Percentiles rank a stretch among this genome's conserved stretches.
phyloP scores from a whole-genome alignment of 2,888 invertebrate species.

The Teinopalpus imperialis region DNA sequence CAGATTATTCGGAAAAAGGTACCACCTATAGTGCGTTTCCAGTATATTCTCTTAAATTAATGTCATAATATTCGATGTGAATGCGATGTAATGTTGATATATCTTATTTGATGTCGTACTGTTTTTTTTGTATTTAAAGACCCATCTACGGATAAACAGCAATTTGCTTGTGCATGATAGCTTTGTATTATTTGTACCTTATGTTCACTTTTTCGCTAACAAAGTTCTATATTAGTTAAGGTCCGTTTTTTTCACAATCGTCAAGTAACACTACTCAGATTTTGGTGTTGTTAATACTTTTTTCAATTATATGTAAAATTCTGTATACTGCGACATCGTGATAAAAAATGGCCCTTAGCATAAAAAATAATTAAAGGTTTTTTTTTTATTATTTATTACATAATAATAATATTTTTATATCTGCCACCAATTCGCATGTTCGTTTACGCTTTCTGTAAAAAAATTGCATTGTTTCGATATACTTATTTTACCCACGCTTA shows the following conservation, averaged over 20 bases:
- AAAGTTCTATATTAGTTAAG: constrained; percentile 4
- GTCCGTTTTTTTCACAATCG: too few relatives aligned
- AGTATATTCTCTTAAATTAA: constrained; percentile 34
- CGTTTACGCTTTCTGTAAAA: constrained; percentile 14
- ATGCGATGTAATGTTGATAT: constrained; percentile 25
- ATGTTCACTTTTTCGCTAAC: constrained; percentile 12
- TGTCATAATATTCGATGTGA: constrained; percentile 25
- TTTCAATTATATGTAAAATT: too few relatives aligned
- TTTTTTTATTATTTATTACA: background rate
- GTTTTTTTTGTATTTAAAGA: constrained; percentile 44
- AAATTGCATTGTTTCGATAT: constrained; percentile 2
- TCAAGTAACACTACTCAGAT: too few relatives aligned
- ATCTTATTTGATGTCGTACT: constrained; percentile 32
- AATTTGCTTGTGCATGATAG: constrained; percentile 24
- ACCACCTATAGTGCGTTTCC: constrained; percentile 32
- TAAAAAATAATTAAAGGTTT: too few relatives aligned
- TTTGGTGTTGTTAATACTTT: too few relatives aligned
- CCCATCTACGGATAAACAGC: constrained; percentile 63
- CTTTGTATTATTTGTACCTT: constrained; percentile 11
- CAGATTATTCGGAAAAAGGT: constrained; percentile 97
- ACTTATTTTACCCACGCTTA: constrained; percentile 1
- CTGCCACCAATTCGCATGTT: background rate
- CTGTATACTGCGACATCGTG: too few relatives aligned
- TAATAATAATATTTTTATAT: constrained; percentile 10
- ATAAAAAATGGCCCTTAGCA: too few relatives aligned